These are phyloP conservation scores for Elmis aenea DNA, from an alignment of 2,888 invertebrate genomes.

Conservation along the genomic window DNA sequence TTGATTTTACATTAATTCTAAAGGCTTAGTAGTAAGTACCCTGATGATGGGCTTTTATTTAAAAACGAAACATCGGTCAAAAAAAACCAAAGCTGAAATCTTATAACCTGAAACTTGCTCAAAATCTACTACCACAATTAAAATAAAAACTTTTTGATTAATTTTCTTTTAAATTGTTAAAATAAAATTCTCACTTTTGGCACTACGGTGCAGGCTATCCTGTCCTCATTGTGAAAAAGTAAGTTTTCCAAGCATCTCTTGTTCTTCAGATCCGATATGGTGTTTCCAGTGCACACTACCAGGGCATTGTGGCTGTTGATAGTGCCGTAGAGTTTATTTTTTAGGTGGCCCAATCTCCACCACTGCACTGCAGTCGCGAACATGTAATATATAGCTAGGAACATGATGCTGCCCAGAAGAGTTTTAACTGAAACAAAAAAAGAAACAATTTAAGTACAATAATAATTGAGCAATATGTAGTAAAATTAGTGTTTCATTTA, in stretches of 20 bases:
- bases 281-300: slow-evolving; percentile 35
- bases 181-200: slow-evolving; percentile 48
- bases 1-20: too few species aligned
- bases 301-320: slow-evolving; percentile 42
- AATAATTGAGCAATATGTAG: background rate
- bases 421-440: slow-evolving; percentile 4
- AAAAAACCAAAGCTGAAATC: too few species aligned
- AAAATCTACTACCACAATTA: slow-evolving; percentile 16
- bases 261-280: slow-evolving; percentile 33
- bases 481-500: too few species aligned
- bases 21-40: too few species aligned
- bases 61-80: too few species aligned
- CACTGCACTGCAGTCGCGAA: slow-evolving; percentile 79
- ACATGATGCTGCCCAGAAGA: slow-evolving; percentile 47
- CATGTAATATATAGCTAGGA: slow-evolving; percentile 78
- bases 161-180: background rate
- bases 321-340: slow-evolving; percentile 58
- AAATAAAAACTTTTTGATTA: slow-evolving; percentile 17
- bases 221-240: slow-evolving; percentile 51
- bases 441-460: background rate
- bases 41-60: too few species aligned
- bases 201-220: slow-evolving; percentile 52
- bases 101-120: too few species aligned
- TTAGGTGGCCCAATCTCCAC: slow-evolving; percentile 68
- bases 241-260: slow-evolving; percentile 53